Evolutionary conservation across 2,113 vertebrate genomes (phyloP), one percentile per base, ranked within the genome.

Genomic region (Dicerorhinus sumatrensis): DNA sequence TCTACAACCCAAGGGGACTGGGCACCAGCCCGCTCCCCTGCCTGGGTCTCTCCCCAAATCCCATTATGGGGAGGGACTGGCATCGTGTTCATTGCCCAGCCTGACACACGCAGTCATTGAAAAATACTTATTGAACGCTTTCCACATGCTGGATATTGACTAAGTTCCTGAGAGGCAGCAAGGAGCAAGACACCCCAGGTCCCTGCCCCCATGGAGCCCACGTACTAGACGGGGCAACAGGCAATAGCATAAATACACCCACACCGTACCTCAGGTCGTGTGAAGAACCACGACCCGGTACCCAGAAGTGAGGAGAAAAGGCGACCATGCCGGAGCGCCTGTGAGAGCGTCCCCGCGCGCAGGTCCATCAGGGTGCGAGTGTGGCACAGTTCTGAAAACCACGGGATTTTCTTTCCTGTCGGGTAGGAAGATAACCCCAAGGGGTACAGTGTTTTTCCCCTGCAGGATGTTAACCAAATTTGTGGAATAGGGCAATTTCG

Each of bases 341-440:
- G 10, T 29, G 14, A 58, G 33, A 51, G 29, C 2, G 8, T 1
- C 11, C 63, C 6, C 18, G 6, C 2, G 8, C 2, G 8, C 33
- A 29, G 1, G 5, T 17, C 33, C 21, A n/a, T 42, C 16, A 39
- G 48, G 62, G 18, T 33, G 21, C 54, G 42, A 33, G 42, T 17
- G 33, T n/a, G 65, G 70, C 73, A 65, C 56, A 56, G 16, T 10
- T 33, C 54, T n/a, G 20, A 54, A 17, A 84, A n/a, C 18, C 33
- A 17, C 0, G 5, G 5, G 69, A 31, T 39, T 46, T 73, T 9
- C 27, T 60, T 5, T 81, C 56, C 65, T 36, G 16, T n/a, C 46
- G 9, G 12, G 48, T 51, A 51, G 48, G 48, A 42, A 56, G 69
- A 46, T 21, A 9, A 12, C 16, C 21, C 81, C 25, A 46, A 46